Conservation (phyloP, 2,113 vertebrate genomes). For the Halcyon malimbica region DNA sequence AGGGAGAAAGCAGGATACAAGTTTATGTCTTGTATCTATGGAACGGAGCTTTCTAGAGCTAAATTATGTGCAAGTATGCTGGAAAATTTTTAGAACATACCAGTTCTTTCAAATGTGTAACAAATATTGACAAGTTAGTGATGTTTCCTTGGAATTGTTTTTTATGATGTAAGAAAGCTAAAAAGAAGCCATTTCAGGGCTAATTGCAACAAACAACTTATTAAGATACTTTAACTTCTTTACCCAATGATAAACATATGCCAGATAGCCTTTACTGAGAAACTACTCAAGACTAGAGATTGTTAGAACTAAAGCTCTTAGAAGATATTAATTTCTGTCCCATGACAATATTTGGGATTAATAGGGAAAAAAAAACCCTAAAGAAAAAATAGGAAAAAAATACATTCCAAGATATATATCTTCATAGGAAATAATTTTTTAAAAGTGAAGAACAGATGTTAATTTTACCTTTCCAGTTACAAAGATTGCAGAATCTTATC, state of each 20-base stretch:
- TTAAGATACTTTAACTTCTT: background rate
- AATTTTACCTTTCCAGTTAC: background rate
- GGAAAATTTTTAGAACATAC: background rate
- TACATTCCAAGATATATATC: background rate
- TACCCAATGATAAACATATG: background rate
- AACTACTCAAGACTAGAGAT: background rate
- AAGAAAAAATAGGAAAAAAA: background rate
- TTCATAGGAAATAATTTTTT: background rate
- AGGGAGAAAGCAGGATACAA: background rate
- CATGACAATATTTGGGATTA: background rate
- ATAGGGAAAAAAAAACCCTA: background rate
- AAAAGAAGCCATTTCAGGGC: background rate
- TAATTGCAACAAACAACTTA: background rate
- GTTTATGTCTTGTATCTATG: background rate
- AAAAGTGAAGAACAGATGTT: background rate
- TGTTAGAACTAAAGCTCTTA: background rate
- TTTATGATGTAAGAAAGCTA: background rate
- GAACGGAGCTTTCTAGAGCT: background rate
- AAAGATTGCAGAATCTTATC: background rate
- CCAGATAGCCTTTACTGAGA: background rate
- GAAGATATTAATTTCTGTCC: background rate
- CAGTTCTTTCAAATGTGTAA: background rate
- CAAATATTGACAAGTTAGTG: background rate
- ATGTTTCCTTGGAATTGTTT: background rate
- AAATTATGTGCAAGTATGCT: background rate